Evolutionary conservation across 1,140 invertebrate species (phyloP), one percentile per base, ranked within the genome.

Genomic region (Ooceraea biroi): DNA sequence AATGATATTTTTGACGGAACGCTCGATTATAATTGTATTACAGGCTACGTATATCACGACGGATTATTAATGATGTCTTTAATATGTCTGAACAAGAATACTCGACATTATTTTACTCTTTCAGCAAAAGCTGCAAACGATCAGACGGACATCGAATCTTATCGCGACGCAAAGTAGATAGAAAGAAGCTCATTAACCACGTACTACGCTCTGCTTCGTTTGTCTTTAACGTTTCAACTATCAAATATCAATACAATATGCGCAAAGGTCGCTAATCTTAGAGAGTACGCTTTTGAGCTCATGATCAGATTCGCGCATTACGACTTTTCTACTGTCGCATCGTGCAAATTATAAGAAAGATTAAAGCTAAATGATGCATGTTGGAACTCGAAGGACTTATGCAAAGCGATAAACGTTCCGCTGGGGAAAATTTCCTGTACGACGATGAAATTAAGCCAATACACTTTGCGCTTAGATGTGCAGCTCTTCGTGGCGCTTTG

Each of bases 61-160:
- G 50, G n/a, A n/a, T n/a, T 80, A 69, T 80, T 69, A 80, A 80
- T 46, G 41, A 71, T 11, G 25, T 80, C 63, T 44, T 80, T 80
- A 80, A 71, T 80, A 80, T 17, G 65, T 80, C 25, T 57, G 76
- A 46, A 5, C 48, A 19, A n/a, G n/a, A 36, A 69, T 17, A 22
- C 7, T 30, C 63, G 22, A 27, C 36, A 3, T 57, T 14, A 7
- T 46, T 27, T 55, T 57, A 44, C 19, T 11, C 17, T 10, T 19
- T 19, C n/a, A n/a, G 12, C 11, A n/a, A n/a, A 41, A 55, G 46
- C n/a, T 55, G 14, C 8, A 14, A 68, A 55, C n/a, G 12, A 52
- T 69, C 14, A 17, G 12, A 30, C 8, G 27, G 27, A 36, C 22
- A 36, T 36, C 3, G 19, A 55, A 46, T 30, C 25, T 71, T 36